Evolutionary conservation across 2,797 vertebrate species (phyloP), one percentile per base, ranked within the genome.

Genomic region (Neoniphon sammara): DNA sequence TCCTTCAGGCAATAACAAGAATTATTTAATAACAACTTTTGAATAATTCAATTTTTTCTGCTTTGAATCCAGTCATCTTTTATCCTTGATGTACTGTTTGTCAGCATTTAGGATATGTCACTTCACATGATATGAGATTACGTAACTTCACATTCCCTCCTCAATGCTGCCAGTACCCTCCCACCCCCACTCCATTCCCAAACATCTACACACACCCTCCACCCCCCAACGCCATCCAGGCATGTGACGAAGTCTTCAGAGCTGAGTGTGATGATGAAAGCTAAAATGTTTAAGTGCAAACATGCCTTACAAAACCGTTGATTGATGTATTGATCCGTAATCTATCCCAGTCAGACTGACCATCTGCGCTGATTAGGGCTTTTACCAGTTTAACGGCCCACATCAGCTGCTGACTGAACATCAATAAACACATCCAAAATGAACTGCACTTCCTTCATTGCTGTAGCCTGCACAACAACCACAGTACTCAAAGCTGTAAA

Each of bases 241-340:
- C 72, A 25, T 56, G 70, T 63, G 30, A 70, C 63, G 55, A 78
- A 57, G 80, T 71, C 50, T 83, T 83, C 85, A 67, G 49, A 72
- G 73, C 77, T 77, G 54, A 50, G 15, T 25, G 36, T n/a, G 20
- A 10, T 76, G 83, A 73, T 82, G 58, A 88, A 84, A 85, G 85
- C 80, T 78, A 71, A 85, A 87, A 80, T 14, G 5, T 77, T 70
- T 87, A 73, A 90, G 81, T 84, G 84, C 80, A 86, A 90, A 83
- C 75, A 65, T 55, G 73, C 81, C 88, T 85, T 89, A 79, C 61
- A 84, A 85, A 91, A 81, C 18, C 88, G 84, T 81, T 86, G 52
- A 91, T 87, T 87, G 86, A 89, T 52, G 60, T 77, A 91, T 88
- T 84, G 88, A 92, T 86, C 78, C 0, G 1, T 50, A 59, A 54